phyloP scores from a whole-genome alignment of 2,797 vertebrate genomes.

The Allobates femoralis region DNA sequence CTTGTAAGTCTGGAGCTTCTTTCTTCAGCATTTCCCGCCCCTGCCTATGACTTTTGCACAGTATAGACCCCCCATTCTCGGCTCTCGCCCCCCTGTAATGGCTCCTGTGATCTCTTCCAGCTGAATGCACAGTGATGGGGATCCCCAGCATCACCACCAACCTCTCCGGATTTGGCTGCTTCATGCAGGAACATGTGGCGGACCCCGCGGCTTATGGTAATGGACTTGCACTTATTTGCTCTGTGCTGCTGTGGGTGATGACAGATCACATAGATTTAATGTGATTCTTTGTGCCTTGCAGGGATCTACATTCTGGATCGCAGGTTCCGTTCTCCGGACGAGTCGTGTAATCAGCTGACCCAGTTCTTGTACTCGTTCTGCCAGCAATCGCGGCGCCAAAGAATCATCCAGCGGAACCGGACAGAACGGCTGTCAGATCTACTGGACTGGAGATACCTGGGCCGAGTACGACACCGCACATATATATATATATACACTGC shows the following conservation, averaged over 20 bases:
- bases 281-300: constrained; percentile 62
- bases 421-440: constrained; percentile 94
- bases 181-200: constrained; percentile 94
- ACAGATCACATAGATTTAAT: too few relatives aligned
- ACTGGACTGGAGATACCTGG: constrained; percentile 95
- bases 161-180: constrained; percentile 96
- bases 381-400: constrained; percentile 92
- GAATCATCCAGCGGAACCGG: constrained; percentile 94
- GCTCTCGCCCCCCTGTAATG: too few relatives aligned
- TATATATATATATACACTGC: too few relatives aligned
- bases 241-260: not conserved
- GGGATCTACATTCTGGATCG: constrained; percentile 96
- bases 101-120: constrained; percentile 74
- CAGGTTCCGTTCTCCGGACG: constrained; percentile 89
- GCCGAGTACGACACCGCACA: constrained; percentile 78
- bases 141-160: constrained; percentile 98
- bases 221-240: not conserved
- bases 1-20: too few relatives aligned
- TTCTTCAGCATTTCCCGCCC: too few relatives aligned
- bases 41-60: too few relatives aligned
- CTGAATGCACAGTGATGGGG: constrained; percentile 96
- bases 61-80: too few relatives aligned
- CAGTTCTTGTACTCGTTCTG: constrained; percentile 94
- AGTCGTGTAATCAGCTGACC: constrained; percentile 95
- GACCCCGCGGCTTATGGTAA: constrained; percentile 93